Base-by-base conservation (phyloP, 2,888 invertebrate genomes). In the Gastrophysa polygoni region DNA sequence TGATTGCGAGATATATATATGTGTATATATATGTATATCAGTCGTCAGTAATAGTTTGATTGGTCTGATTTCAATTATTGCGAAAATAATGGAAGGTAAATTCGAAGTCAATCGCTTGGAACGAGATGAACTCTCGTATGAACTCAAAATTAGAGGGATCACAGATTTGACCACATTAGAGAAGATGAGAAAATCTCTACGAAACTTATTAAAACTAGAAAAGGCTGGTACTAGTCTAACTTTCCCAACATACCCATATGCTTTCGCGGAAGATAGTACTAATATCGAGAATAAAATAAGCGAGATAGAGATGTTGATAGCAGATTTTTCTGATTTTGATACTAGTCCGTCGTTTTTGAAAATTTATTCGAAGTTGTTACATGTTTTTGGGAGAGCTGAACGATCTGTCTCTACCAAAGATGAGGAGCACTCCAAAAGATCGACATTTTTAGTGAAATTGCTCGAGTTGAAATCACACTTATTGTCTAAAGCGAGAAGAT, bases 241-340 rank as follows among this genome's bases (percentile, higher is more conserved):
- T 21, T 57, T 51, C 20, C 61, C 61, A 32, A 44, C 16, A n/a
- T 57, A 61, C 34, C 51, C 57, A 8, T 61, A 55, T 20, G n/a
- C 34, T 11, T 61, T 57, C 28, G 29, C 29, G 1, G 29, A 32
- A 10, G 29, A 32, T 32, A 7, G 6, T 32, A 10, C 10, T 4
- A 8, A 32, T 8, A 32, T 32, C 2, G 29, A 32, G 10, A 10
- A 32, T 32, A 32, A 32, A 8, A 32, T 32, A 7, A 10, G 10
- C 10, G 29, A 32, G 10, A 32, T 32, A 8, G 10, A 32, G 10
- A 32, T 10, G 2, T 32, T 10, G 10, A 32, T 32, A 4, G 29
- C 29, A 32, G 10, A 32, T 32, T 32, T 32, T 8, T 32, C 10
- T 8, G 29, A 32, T 32, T 32, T 32, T 8, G 29, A 32, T 8